A percentile compares a stretch with the other conserved stretches of the same genome.
Conservation (phyloP, 2,113 vertebrate genomes). For the Nycticebus coucang region DNA sequence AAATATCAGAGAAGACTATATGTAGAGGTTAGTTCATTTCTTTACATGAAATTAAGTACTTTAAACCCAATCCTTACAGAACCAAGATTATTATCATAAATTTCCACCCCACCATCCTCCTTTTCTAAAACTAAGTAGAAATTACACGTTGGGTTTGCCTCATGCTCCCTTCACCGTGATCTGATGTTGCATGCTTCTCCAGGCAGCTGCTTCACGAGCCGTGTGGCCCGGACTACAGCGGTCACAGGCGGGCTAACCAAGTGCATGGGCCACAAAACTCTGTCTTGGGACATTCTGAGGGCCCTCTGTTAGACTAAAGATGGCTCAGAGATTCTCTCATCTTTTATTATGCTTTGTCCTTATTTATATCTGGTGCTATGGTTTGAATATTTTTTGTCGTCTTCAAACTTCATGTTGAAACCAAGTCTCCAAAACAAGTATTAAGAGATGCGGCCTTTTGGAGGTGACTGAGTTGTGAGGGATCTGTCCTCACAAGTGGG, state of each 20-base stretch:
- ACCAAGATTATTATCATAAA: background rate
- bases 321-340: background rate
- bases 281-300: background rate
- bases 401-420: background rate
- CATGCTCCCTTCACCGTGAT: background rate
- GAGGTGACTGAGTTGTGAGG: background rate
- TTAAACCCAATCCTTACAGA: background rate
- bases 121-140: slow-evolving; percentile 43
- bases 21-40: background rate
- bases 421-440: background rate
- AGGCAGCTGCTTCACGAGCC: background rate
- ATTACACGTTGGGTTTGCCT: background rate
- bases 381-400: background rate
- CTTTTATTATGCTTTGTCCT: background rate
- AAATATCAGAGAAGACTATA: background rate
- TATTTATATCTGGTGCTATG: background rate
- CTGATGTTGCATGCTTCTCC: background rate
- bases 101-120: background rate
- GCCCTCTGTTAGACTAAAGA: background rate
- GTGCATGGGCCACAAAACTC: background rate
- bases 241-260: background rate
- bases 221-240: background rate
- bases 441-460: background rate
- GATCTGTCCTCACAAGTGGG: no score
- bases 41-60: background rate